Conservation (phyloP, 2,113 vertebrate genomes). For the Rhabdomys dilectus region DNA sequence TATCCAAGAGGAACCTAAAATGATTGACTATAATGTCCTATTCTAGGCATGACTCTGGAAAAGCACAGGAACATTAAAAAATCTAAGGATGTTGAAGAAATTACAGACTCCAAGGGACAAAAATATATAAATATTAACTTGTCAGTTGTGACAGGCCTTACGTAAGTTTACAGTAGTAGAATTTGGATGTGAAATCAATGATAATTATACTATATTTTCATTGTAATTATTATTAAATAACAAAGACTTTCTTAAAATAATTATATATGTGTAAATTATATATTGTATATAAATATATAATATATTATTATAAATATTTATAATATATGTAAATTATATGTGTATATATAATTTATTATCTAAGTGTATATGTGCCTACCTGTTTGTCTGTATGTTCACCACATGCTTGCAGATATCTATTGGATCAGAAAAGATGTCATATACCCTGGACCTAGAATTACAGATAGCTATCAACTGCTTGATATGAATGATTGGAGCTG, state of each 20-base stretch:
- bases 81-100: neutral
- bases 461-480: neutral
- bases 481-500: neutral
- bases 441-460: no score
- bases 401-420: neutral
- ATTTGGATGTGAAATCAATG: neutral
- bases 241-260: neutral
- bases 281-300: neutral
- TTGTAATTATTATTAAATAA: neutral
- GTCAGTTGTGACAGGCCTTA: neutral
- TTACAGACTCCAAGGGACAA: neutral
- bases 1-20: neutral
- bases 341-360: neutral
- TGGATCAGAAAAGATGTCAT: no score
- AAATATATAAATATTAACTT: neutral
- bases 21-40: neutral
- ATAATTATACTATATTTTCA: neutral
- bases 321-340: neutral
- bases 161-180: neutral
- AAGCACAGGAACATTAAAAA: neutral
- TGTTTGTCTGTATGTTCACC: neutral
- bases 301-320: neutral
- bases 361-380: neutral
- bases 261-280: neutral
- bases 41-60: neutral